Percentiles rank a stretch among this genome's conserved stretches.
These are phyloP conservation scores for Luehdorfia chinensis DNA, from an alignment of 1,140 invertebrate species.

Conservation along the genomic window DNA sequence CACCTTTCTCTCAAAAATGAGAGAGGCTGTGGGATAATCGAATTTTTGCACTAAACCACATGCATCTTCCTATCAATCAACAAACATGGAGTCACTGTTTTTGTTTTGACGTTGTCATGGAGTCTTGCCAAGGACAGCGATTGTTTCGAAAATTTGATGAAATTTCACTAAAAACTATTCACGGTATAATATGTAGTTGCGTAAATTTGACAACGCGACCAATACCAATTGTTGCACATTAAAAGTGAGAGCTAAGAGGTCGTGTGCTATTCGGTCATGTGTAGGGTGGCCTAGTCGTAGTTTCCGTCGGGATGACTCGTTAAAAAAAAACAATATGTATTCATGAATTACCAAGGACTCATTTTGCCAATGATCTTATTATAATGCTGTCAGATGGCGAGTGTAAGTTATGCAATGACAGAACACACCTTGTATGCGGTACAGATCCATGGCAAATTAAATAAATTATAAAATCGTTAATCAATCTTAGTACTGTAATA, in stretches of 20 bases:
- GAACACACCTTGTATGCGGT: not conserved
- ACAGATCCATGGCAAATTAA: not conserved
- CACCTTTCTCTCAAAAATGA: no score
- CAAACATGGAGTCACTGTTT: no score
- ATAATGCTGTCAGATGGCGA: no score
- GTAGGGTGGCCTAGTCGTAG: not conserved
- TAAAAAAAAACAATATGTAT: no score
- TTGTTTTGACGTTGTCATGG: no score
- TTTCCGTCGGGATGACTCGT: not conserved
- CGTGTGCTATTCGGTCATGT: conserved; percentile 17
- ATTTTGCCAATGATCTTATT: no score
- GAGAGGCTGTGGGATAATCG: no score
- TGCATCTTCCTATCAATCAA: no score
- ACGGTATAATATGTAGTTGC: conserved; percentile 10
- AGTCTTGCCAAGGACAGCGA: not conserved
- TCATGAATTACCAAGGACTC: no score
- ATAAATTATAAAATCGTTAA: not conserved
- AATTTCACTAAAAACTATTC: conserved; percentile 20
- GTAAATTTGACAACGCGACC: conserved; percentile 12
- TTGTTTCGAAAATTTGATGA: conserved; percentile 1
- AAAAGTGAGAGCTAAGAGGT: conserved; percentile 51
- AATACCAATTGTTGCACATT: conserved; percentile 20
- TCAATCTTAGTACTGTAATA: not conserved
- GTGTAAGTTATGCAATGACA: not conserved
- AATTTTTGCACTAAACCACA: no score